Conservation (phyloP, 1,140 invertebrate species). For the Bombus breviceps region DNA sequence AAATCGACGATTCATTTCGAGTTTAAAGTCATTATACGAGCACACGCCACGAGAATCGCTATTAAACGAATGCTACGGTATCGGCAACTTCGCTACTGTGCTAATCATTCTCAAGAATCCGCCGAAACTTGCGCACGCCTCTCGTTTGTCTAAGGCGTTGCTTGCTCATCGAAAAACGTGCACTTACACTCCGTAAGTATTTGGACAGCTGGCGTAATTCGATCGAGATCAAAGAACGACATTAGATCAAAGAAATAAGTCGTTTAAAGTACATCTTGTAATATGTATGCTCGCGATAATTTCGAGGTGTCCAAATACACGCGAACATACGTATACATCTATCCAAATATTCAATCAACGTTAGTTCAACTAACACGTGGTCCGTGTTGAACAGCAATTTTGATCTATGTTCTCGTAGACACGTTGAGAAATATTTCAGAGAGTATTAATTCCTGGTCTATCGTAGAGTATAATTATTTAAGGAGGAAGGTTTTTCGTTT, state of each 20-base stretch:
- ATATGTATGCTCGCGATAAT: background rate
- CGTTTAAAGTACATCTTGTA: no score
- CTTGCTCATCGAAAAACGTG: background rate
- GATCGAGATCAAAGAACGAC: no score
- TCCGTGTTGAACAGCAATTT: background rate
- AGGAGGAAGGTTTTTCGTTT: slow-evolving; percentile 8
- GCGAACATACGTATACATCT: no score
- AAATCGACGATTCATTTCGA: slow-evolving; percentile 46
- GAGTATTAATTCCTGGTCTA: slow-evolving; percentile 33
- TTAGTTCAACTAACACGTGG: background rate
- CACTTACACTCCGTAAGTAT: background rate
- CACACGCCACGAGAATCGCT: slow-evolving; percentile 48
- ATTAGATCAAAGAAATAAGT: no score
- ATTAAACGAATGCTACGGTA: slow-evolving; percentile 51
- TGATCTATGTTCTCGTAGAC: background rate
- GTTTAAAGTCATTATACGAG: slow-evolving; percentile 43
- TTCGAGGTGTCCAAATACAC: background rate
- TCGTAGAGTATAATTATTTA: slow-evolving; percentile 36
- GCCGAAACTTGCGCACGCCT: background rate
- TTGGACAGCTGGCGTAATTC: no score
- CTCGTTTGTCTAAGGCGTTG: background rate
- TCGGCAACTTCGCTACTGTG: slow-evolving; percentile 29
- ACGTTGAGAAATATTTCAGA: background rate
- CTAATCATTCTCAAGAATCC: slow-evolving; percentile 71
- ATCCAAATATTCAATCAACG: background rate